Evolutionary conservation across 2,797 vertebrate genomes (phyloP).

Genomic region (Triplophysa yarkandensis): DNA sequence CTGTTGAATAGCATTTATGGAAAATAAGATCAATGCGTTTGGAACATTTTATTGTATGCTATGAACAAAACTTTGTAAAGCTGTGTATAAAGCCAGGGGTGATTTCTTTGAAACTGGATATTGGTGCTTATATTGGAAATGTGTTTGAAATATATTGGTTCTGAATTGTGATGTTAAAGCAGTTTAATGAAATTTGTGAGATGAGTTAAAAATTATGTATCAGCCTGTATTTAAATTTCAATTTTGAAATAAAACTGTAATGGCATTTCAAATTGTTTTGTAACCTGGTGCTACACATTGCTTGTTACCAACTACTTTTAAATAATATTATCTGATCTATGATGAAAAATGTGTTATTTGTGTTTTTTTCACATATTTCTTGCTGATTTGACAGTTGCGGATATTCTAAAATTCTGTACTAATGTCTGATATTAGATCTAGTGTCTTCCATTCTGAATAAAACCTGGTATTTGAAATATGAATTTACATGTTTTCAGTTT

Average conservation of each 20-base stretch:
- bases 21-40: conserved; percentile 25
- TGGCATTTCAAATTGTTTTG: neutral
- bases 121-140: conserved; percentile 48
- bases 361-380: conserved; percentile 43
- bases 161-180: conserved; percentile 19
- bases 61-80: conserved; percentile 34
- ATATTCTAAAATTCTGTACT: conserved; percentile 58
- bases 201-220: conserved; percentile 21
- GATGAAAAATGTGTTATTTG: conserved; percentile 23
- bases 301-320: conserved; percentile 8
- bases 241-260: conserved; percentile 13
- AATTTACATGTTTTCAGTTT: conserved; percentile 30
- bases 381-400: conserved; percentile 48
- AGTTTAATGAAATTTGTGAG: conserved; percentile 19
- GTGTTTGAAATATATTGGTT: conserved; percentile 26
- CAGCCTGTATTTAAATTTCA: conserved; percentile 6
- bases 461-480: conserved; percentile 51
- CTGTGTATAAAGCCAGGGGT: conserved; percentile 23
- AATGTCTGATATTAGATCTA: conserved; percentile 53
- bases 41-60: conserved; percentile 37
- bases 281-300: conserved; percentile 33
- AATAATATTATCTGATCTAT: conserved; percentile 29
- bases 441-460: conserved; percentile 57
- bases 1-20: conserved; percentile 41
- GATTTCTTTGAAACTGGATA: conserved; percentile 41